phyloP scores from a whole-genome alignment of 1,140 invertebrate genomes.

The Ganaspis sp. region DNA sequence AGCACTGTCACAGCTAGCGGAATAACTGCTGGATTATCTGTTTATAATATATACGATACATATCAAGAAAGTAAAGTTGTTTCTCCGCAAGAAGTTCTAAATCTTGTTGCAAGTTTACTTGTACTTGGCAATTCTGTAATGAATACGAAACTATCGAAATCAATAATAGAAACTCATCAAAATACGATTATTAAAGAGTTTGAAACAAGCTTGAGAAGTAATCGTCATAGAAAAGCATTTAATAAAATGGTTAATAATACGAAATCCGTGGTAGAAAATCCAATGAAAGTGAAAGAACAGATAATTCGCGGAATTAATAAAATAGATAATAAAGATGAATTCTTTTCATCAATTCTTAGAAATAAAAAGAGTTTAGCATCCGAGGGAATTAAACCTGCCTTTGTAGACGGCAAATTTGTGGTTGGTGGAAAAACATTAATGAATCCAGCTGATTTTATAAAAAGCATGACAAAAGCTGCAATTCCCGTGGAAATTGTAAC shows the following conservation, averaged over 20 bases:
- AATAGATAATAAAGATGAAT: conserved; percentile 51
- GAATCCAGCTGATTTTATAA: conserved; percentile 39
- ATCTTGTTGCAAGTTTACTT: conserved; percentile 47
- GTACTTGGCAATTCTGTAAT: conserved; percentile 51
- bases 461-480: neutral
- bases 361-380: conserved; percentile 14
- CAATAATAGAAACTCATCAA: conserved; percentile 52
- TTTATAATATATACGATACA: conserved; percentile 44
- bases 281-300: conserved; percentile 51
- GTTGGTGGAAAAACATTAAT: conserved; percentile 43
- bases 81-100: conserved; percentile 26
- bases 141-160: conserved; percentile 48
- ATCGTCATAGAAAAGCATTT: conserved; percentile 53
- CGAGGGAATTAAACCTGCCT: neutral
- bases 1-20: conserved; percentile 43
- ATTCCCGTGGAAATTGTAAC: neutral
- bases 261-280: conserved; percentile 35
- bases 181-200: conserved; percentile 54
- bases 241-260: conserved; percentile 47
- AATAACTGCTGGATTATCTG: conserved; percentile 37
- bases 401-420: conserved; percentile 41
- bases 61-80: conserved; percentile 39
- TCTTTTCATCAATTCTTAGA: conserved; percentile 43
- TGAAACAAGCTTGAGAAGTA: conserved; percentile 45
- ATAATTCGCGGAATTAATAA: conserved; percentile 54